Evolutionary conservation across 92 coral and sea anemone species (phyloP).

Genomic region (Siderastrea siderea): DNA sequence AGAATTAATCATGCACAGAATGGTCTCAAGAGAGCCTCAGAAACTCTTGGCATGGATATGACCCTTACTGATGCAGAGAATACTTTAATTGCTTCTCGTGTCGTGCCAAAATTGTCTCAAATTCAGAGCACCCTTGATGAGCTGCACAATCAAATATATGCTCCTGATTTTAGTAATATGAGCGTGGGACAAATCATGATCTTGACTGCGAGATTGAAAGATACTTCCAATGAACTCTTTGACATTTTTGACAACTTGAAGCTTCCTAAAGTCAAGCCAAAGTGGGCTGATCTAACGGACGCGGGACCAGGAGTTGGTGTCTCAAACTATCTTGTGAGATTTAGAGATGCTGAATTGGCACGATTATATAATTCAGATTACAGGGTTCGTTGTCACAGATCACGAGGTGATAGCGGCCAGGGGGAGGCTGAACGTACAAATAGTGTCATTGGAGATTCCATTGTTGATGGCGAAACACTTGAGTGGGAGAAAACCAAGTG

Average conservation of each 20-base stretch:
- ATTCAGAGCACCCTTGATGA: no score
- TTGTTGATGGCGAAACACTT: slow-evolving; percentile 26
- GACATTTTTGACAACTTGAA: neutral
- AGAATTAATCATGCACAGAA: neutral
- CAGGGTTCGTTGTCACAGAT: neutral
- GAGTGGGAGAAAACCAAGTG: slow-evolving; percentile 17
- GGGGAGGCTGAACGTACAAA: slow-evolving; percentile 28
- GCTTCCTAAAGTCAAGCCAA: slow-evolving; percentile 3
- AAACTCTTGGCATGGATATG: neutral
- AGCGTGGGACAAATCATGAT: neutral
- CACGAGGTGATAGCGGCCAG: slow-evolving; percentile 12
- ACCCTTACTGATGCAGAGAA: neutral
- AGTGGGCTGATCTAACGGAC: slow-evolving; percentile 9
- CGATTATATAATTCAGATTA: neutral
- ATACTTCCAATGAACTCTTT: neutral
- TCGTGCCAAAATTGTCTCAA: neutral
- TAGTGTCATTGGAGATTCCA: slow-evolving; percentile 19
- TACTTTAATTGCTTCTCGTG: neutral
- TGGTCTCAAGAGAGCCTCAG: neutral
- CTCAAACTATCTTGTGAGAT: neutral
- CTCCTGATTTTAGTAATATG: no score
- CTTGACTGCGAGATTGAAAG: neutral
- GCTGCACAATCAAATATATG: no score
- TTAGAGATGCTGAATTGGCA: slow-evolving; percentile 14
- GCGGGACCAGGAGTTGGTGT: slow-evolving; percentile 51